A percentile compares a stretch with the other conserved stretches of the same genome.
Evolutionary conservation across 2,888 invertebrate species (phyloP).

Genomic region (Temnothorax ravouxi): DNA sequence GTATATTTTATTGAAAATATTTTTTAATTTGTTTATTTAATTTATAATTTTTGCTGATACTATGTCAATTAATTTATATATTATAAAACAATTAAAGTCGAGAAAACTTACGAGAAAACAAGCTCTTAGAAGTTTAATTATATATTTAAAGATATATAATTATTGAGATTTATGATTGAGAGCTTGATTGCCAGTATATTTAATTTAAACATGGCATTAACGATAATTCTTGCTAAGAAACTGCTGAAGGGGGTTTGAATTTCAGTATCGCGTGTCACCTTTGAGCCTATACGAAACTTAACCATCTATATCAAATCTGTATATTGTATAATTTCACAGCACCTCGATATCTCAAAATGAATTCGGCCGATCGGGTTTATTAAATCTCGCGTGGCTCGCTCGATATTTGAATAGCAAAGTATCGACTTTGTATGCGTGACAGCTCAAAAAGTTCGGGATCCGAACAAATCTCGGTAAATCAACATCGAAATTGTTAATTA

Average conservation of each 20-base stretch:
- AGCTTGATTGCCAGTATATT: not conserved
- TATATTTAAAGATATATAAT: not conserved
- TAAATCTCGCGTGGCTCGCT: constrained; percentile 34
- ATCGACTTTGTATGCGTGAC: constrained; percentile 30
- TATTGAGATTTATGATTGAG: not conserved
- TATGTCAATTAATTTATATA: not conserved
- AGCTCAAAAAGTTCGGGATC: not conserved
- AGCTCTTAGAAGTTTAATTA: not conserved
- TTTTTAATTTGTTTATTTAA: not conserved
- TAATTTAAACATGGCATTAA: not conserved
- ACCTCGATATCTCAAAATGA: constrained; percentile 43
- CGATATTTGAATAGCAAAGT: constrained; percentile 52
- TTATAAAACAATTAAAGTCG: not conserved
- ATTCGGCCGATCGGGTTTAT: constrained; percentile 39
- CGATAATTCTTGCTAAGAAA: not conserved
- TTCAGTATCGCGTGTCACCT: constrained; percentile 1
- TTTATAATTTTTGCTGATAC: not conserved
- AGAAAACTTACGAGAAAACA: not conserved
- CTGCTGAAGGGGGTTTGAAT: constrained; percentile 3
- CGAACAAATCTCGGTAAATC: not conserved
- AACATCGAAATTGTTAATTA: constrained; percentile 1
- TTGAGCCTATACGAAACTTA: not conserved
- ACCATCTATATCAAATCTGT: constrained; percentile 4
- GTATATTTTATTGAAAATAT: not conserved
- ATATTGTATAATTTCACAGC: constrained; percentile 20